Conservation (phyloP, 1,140 invertebrate genomes). For the Diorhabda sublineata region DNA sequence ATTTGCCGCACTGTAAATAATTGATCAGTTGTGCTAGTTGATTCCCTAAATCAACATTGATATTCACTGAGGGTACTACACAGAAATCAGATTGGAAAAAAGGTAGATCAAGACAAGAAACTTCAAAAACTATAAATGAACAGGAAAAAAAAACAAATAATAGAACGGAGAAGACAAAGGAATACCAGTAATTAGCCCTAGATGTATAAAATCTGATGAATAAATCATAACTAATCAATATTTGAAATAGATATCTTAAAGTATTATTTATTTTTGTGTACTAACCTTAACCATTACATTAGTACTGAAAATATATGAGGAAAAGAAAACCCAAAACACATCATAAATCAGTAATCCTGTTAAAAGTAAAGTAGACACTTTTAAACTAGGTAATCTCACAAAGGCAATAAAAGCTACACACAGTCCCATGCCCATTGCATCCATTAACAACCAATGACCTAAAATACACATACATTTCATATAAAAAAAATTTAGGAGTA, state of each 20-base stretch:
- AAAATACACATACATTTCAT: constrained; percentile 20
- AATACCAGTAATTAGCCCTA: too few species aligned
- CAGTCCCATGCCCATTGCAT: constrained; percentile 95
- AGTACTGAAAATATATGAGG: constrained; percentile 96
- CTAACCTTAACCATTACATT: constrained; percentile 96
- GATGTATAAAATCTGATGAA: too few species aligned
- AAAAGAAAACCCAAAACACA: constrained; percentile 99
- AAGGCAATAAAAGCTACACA: constrained; percentile 97
- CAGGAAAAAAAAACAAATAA: too few species aligned
- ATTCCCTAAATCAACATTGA: too few species aligned
- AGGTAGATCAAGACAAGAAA: too few species aligned
- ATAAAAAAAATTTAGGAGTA: neutral
- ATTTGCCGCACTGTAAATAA: too few species aligned
- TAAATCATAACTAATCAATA: too few species aligned
- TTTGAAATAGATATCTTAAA: neutral
- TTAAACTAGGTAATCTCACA: constrained; percentile 90
- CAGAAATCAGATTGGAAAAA: too few species aligned
- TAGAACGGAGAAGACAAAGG: too few species aligned
- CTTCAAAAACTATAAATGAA: too few species aligned
- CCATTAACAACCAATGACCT: constrained; percentile 95
- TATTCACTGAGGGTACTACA: too few species aligned
- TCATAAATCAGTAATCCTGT: constrained; percentile 94
- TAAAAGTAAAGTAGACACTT: constrained; percentile 91
- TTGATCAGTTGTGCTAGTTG: too few species aligned
- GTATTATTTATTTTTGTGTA: constrained; percentile 6